These are phyloP conservation scores for Charadrius vociferus DNA, from an alignment of 2,113 vertebrate species.

Conservation along the genomic window DNA sequence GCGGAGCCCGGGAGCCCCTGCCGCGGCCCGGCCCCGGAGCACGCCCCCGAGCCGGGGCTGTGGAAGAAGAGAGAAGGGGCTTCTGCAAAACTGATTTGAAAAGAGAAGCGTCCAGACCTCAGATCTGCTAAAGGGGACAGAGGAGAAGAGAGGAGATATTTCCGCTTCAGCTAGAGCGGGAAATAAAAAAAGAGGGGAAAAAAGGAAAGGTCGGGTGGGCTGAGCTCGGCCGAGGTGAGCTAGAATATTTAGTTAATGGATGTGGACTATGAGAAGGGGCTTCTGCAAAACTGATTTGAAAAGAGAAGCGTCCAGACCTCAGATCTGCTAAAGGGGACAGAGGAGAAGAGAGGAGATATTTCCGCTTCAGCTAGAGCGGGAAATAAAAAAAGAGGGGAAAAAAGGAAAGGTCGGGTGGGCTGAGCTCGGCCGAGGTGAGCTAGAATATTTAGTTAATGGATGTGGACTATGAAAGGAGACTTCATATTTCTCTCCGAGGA, in stretches of 20 bases:
- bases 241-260: slow-evolving; percentile 16
- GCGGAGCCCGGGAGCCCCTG: neutral
- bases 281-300: neutral
- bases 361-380: neutral
- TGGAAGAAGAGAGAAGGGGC: neutral
- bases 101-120: neutral
- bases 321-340: neutral
- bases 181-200: neutral
- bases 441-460: slow-evolving; percentile 16
- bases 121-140: neutral
- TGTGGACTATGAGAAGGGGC: neutral
- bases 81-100: neutral
- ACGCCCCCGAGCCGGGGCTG: neutral
- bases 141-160: neutral
- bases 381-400: fast-evolving
- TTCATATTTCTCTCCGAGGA: slow-evolving; percentile 61
- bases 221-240: neutral
- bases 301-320: neutral
- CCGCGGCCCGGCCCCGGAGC: neutral
- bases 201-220: neutral
- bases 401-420: neutral
- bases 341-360: neutral
- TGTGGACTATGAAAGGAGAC: slow-evolving; percentile 45
- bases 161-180: neutral
- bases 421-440: neutral